These are phyloP conservation scores for Etia nguti DNA, from an alignment of 2,113 vertebrate genomes.

Conservation along the genomic window DNA sequence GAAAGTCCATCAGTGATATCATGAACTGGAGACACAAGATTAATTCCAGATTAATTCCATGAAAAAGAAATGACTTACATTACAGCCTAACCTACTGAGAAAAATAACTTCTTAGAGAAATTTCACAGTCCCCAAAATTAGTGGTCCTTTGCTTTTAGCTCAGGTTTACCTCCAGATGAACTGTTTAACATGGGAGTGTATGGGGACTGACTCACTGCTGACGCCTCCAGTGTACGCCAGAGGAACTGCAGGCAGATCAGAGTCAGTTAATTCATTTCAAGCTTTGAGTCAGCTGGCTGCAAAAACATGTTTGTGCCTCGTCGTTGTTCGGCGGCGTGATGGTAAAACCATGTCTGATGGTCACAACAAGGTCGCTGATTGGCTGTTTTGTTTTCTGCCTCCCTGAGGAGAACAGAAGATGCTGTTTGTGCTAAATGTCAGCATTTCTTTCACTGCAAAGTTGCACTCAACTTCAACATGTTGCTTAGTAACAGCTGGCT, in stretches of 20 bases:
- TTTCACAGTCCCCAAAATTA: not conserved
- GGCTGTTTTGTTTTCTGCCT: not conserved
- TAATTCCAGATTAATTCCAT: not conserved
- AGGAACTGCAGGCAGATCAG: not conserved
- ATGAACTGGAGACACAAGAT: not conserved
- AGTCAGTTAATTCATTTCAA: not conserved
- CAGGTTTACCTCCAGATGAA: not conserved
- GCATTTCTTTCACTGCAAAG: not conserved
- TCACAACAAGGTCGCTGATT: not conserved
- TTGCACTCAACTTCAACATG: constrained; percentile 26
- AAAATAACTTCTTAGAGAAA: not conserved
- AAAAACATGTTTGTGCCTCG: not conserved
- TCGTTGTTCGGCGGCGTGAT: not conserved
- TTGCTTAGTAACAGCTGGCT: constrained; percentile 62
- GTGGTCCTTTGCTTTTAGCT: not conserved
- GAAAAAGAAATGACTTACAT: not conserved
- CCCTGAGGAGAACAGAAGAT: not conserved
- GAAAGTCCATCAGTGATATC: not conserved
- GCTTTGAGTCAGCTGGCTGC: not conserved
- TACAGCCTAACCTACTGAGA: not conserved
- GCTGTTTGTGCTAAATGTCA: constrained; percentile 23
- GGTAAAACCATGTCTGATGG: not conserved
- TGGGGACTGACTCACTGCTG: not conserved
- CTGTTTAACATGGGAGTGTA: not conserved
- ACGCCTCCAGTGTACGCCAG: not conserved